These are phyloP conservation scores for Empis stercorea DNA, from an alignment of 2,888 invertebrate genomes.

Conservation along the genomic window DNA sequence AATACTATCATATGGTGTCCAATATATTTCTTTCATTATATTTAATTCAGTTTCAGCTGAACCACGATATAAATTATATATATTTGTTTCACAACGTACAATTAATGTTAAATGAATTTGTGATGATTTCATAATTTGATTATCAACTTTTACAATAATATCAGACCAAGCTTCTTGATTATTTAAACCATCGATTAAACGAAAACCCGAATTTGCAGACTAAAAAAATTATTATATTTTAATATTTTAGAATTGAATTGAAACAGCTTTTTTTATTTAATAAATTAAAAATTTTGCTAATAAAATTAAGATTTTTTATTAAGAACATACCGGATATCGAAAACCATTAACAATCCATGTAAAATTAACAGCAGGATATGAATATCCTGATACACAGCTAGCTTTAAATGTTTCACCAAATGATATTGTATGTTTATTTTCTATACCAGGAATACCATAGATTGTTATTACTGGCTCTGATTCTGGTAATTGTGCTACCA, in stretches of 20 bases:
- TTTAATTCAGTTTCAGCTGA: slow-evolving; percentile 13
- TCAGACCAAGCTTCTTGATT: slow-evolving; percentile 15
- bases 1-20: slow-evolving; percentile 13
- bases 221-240: slow-evolving; percentile 1
- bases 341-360: slow-evolving; percentile 35
- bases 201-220: slow-evolving; percentile 14
- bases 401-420: slow-evolving; percentile 33
- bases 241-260: too few species aligned
- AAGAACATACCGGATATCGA: slow-evolving; percentile 13
- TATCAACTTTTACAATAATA: slow-evolving; percentile 14
- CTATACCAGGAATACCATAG: slow-evolving; percentile 17
- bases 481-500: slow-evolving; percentile 35
- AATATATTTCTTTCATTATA: slow-evolving; percentile 12
- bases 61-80: slow-evolving; percentile 14
- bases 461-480: slow-evolving; percentile 36
- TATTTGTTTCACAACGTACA: slow-evolving; percentile 16
- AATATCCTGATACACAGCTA: slow-evolving; percentile 35
- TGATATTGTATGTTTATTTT: slow-evolving; percentile 32
- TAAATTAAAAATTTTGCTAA: too few species aligned
- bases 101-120: slow-evolving; percentile 5
- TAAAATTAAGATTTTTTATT: too few species aligned
- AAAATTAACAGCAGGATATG: slow-evolving; percentile 35
- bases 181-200: slow-evolving; percentile 6
- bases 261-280: too few species aligned
- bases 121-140: slow-evolving; percentile 9